Base-by-base conservation (phyloP, 2,888 invertebrate species). In the Scaptodrosophila latifasciaeformis region DNA sequence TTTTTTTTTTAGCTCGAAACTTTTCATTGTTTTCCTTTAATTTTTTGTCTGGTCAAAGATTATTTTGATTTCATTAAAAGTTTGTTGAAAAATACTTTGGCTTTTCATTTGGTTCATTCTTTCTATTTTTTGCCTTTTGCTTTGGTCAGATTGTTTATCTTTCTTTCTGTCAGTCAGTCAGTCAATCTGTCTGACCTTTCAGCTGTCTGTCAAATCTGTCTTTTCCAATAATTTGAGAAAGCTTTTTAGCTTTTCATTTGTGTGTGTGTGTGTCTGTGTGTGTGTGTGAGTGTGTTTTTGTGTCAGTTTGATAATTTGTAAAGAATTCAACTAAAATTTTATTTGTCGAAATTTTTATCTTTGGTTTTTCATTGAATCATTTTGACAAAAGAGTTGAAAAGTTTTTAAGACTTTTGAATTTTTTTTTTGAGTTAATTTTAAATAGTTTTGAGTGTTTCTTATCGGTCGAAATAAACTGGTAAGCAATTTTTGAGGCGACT, bases 171-270 rank as follows among this genome's bases (percentile, higher is more conserved):
- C 27, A 27, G 27, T 27, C 27, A 6, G 9, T 27, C 27, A 5
- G 27, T 27, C 27, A 27, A 27, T 27, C 27, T 27, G 27, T 4
- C 27, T 27, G 27, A 5, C n/a, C 27, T 27, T 9, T 27, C 27
- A 27, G 5, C 27, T 27, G 9, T 27, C 27, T 27, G 9, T 27
- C 27, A 27, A 27, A 27, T 27, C 9, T 27, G 27, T 27, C 27
- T 18, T 5, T 40, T 40, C 7, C 12, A 10, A 1, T n/a, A 9
- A 37, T 5, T 5, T 6, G 9, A 27, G 9, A 35, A 40, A 50
- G 51, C 53, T 24, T 34, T 45, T 54, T 54, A 19, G 43, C 40
- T 57, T 13, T 53, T 13, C 50, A 15, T 40, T 7, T 45, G n/a
- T 21, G 17, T 48, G 6, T 40, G 10, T 51, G 34, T n/a, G n/a